These are phyloP conservation scores for Apotomis betuletana DNA, from an alignment of 2,888 invertebrate genomes.

Conservation along the genomic window DNA sequence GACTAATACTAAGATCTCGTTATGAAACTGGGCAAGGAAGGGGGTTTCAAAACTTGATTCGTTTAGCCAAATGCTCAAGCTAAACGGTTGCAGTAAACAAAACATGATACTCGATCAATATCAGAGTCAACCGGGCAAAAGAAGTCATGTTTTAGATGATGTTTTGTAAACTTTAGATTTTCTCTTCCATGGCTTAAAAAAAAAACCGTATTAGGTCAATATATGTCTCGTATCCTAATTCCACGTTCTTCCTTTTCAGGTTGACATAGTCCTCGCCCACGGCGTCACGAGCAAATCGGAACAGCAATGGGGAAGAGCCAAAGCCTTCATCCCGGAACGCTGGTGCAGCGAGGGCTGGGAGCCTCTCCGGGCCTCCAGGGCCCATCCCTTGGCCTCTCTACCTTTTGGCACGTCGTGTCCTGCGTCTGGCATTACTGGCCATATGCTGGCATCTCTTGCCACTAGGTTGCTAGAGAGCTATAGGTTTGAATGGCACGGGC, in stretches of 20 bases:
- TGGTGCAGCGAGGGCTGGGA: constrained; percentile 71
- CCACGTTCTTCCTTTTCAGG: constrained; percentile 52
- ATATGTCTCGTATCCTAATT: not conserved
- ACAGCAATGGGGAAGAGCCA: constrained; percentile 70
- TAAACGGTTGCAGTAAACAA: too few species aligned
- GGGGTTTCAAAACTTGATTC: too few species aligned
- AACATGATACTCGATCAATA: too few species aligned
- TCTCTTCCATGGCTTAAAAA: too few species aligned
- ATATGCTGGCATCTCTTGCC: constrained; percentile 64
- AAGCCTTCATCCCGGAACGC: constrained; percentile 73
- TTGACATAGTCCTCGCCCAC: constrained; percentile 77
- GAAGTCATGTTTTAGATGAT: too few species aligned
- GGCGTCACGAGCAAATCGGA: constrained; percentile 72
- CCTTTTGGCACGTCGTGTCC: constrained; percentile 75
- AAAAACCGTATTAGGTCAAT: not conserved
- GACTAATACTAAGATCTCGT: too few species aligned
- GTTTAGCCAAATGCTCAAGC: too few species aligned
- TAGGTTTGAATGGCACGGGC: constrained; percentile 78
- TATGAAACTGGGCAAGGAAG: too few species aligned
- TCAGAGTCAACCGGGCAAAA: too few species aligned
- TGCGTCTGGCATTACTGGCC: constrained; percentile 62
- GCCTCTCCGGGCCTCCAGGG: constrained; percentile 65
- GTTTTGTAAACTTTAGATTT: too few species aligned
- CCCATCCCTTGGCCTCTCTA: constrained; percentile 66
- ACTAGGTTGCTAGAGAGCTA: constrained; percentile 68